Evolutionary conservation across 2,113 vertebrate genomes (phyloP), one percentile per base, ranked within the genome.

Genomic region (Apistogramma diplotaenia): DNA sequence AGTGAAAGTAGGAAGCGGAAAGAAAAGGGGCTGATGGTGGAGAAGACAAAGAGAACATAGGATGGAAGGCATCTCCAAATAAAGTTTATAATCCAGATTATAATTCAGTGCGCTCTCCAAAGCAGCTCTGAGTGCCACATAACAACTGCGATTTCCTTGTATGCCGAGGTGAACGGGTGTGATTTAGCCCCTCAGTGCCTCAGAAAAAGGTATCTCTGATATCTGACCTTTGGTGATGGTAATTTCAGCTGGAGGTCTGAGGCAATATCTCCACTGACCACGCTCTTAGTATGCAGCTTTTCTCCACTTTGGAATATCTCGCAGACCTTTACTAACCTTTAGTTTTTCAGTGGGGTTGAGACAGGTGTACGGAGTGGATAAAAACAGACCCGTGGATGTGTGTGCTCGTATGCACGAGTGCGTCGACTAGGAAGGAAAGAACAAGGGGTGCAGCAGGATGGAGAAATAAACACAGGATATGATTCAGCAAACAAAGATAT

Each of bases 141-240:
- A 80, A 60, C 76, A n/a, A 70, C 43, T 58, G 65, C 49, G 49
- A 60, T 55, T 43, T 62, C 23, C 37, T 76, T 81, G 84, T 79
- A 78, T 75, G 77, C 81, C 78, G 77, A 13, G 58, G 78, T 37
- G 76, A 88, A 81, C 70, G 78, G 54, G 72, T 67, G 74, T n/a
- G 62, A 74, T 83, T 85, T 61, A 78, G 60, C 81, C 86, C 74
- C 80, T 89, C 51, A 21, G 59, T 33, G 2, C 74, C 60, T 21
- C 21, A 29, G 62, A 65, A 83, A 86, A 82, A 84, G 70, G 74
- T 87, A 85, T 90, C 83, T 86, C 25, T 91, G 87, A 90, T 83
- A 91, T 89, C 77, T 94, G 93, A 94, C 92, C 94, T 94, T 95
- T 91, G 33, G 78, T 67, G 80, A 77, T 78, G 79, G 78, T 88